Conservation (phyloP, 2,888 invertebrate species). For the Acleris holmiana region DNA sequence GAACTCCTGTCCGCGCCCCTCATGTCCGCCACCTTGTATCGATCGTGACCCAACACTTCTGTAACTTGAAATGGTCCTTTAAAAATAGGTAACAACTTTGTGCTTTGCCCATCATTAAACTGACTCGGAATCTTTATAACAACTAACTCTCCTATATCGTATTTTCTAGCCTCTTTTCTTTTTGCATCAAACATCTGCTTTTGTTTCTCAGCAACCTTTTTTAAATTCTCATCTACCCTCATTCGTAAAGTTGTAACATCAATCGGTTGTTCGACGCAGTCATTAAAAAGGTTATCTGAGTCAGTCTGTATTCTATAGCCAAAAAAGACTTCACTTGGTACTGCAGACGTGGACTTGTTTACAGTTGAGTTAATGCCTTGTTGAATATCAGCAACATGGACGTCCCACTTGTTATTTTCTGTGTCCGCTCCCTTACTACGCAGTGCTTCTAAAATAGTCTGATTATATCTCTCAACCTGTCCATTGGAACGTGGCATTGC, state of each 20-base stretch:
- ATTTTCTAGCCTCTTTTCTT: constrained; percentile 38
- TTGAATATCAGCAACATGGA: constrained; percentile 5
- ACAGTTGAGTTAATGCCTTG: constrained; percentile 23
- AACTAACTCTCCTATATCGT: constrained; percentile 42
- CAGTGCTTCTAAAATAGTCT: neutral
- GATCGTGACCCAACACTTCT: constrained; percentile 41
- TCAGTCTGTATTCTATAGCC: constrained; percentile 40
- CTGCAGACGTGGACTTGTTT: constrained; percentile 40
- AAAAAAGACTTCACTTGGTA: constrained; percentile 43
- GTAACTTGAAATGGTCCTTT: constrained; percentile 45
- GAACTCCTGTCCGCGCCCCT: too few relatives aligned
- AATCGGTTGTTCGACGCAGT: constrained; percentile 14
- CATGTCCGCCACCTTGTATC: too few relatives aligned
- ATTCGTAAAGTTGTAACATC: constrained; percentile 38
- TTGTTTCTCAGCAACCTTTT: constrained; percentile 38
- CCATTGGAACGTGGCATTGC: constrained; percentile 5
- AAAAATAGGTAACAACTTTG: constrained; percentile 42
- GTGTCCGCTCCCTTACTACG: constrained; percentile 3
- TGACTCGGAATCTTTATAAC: constrained; percentile 43
- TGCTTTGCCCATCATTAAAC: constrained; percentile 44
- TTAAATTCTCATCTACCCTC: constrained; percentile 40
- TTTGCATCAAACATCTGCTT: constrained; percentile 40
- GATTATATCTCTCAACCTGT: constrained; percentile 2
- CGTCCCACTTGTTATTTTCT: constrained; percentile 1
- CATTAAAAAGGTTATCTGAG: constrained; percentile 31